Percentiles rank a stretch among this genome's conserved stretches.
phyloP scores from a whole-genome alignment of 2,888 invertebrate genomes.

The Polymixis flavicincta region DNA sequence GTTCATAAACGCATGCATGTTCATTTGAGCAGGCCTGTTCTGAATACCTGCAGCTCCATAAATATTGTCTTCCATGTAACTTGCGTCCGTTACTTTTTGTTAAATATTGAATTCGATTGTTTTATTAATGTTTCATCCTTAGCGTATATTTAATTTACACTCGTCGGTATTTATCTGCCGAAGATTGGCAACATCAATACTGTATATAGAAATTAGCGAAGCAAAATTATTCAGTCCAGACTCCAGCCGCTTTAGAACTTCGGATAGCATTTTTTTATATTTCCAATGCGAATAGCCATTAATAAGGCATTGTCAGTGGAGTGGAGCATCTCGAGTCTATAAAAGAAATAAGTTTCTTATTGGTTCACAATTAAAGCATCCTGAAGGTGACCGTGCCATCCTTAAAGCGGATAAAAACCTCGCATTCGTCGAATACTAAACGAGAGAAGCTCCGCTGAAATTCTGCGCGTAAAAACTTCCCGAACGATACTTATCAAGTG shows the following conservation, averaged over 20 bases:
- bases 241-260: conserved; percentile 44
- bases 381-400: conserved; percentile 89
- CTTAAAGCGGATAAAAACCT: conserved; percentile 82
- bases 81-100: conserved; percentile 38
- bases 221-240: conserved; percentile 52
- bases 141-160: conserved; percentile 55
- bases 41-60: conserved; percentile 48
- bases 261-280: conserved; percentile 63
- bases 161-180: conserved; percentile 26
- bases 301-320: conserved; percentile 79
- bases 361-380: conserved; percentile 87
- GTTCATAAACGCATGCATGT: conserved; percentile 50
- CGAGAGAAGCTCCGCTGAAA: conserved; percentile 86
- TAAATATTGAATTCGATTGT: conserved; percentile 46
- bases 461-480: conserved; percentile 84
- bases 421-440: conserved; percentile 86
- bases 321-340: conserved; percentile 71
- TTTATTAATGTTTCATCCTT: conserved; percentile 38
- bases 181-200: conserved; percentile 29
- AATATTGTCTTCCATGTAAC: conserved; percentile 42
- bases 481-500: conserved; percentile 90
- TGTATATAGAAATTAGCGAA: conserved; percentile 42
- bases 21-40: conserved; percentile 31
- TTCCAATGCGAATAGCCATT: conserved; percentile 75
- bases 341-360: conserved; percentile 84